These are phyloP conservation scores for Myotis pilosus DNA, from an alignment of 2,797 vertebrate species.

Conservation along the genomic window DNA sequence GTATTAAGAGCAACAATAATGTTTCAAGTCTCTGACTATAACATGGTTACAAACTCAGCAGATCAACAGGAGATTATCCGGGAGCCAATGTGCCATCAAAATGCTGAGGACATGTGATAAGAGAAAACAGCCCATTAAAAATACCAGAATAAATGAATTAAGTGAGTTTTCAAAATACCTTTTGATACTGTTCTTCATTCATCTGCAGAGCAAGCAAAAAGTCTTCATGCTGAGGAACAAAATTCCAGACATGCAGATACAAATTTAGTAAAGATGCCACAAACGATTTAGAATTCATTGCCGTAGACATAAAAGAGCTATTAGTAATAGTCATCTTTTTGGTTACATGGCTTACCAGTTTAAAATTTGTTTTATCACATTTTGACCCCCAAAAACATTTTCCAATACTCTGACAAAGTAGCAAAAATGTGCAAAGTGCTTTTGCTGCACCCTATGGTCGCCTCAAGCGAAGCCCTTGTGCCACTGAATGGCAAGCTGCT, in stretches of 20 bases:
- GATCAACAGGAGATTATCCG: constrained; percentile 21
- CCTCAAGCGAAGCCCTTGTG: background rate
- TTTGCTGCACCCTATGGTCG: too few species aligned
- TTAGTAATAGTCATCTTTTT: background rate
- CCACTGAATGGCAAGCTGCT: background rate
- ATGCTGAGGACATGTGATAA: background rate
- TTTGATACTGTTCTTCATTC: constrained; percentile 98
- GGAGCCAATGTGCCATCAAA: background rate
- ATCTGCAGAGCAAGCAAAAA: constrained; percentile 96
- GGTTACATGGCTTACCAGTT: background rate
- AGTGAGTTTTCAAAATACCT: constrained; percentile 83
- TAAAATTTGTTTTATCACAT: background rate
- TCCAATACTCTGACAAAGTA: background rate
- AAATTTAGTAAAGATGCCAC: background rate
- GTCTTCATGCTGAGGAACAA: constrained; percentile 91
- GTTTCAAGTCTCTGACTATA: background rate
- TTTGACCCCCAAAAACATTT: background rate
- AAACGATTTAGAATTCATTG: background rate
- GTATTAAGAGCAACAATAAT: background rate
- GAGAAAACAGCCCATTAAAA: background rate
- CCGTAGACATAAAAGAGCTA: background rate
- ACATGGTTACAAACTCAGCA: constrained; percentile 47
- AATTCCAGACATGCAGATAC: background rate
- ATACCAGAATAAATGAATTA: constrained; percentile 34
- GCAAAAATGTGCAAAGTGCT: background rate